A percentile compares a stretch with the other conserved stretches of the same genome.
These are phyloP conservation scores for Pherbina coryleti DNA, from an alignment of 2,888 invertebrate species.

Conservation along the genomic window DNA sequence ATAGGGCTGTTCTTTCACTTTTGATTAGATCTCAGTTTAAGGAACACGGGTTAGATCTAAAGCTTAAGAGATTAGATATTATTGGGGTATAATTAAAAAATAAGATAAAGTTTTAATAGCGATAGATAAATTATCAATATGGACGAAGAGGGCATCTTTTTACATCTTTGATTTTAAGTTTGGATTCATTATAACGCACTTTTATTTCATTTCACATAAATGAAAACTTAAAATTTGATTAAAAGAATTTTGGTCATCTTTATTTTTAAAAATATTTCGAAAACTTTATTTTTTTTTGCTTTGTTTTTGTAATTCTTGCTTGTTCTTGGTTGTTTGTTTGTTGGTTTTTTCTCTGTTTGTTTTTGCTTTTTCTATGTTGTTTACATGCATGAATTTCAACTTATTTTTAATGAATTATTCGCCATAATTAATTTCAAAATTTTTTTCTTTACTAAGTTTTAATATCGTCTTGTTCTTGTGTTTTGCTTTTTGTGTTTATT, in stretches of 20 bases:
- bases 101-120: too few species aligned
- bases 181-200: too few species aligned
- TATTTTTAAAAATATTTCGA: constrained; percentile 51
- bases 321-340: constrained; percentile 30
- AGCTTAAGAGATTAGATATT: too few species aligned
- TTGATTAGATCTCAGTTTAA: too few species aligned
- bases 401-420: constrained; percentile 17
- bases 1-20: too few species aligned
- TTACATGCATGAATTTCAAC: constrained; percentile 16
- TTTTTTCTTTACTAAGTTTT: background rate
- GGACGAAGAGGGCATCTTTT: too few species aligned
- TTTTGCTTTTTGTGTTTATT: constrained; percentile 24
- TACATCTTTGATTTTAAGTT: too few species aligned
- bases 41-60: too few species aligned
- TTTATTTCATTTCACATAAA: background rate
- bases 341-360: constrained; percentile 20
- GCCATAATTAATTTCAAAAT: constrained; percentile 22
- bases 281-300: constrained; percentile 46
- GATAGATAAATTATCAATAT: too few species aligned
- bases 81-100: too few species aligned
- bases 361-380: constrained; percentile 25
- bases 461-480: constrained; percentile 29
- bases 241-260: constrained; percentile 30
- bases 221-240: background rate
- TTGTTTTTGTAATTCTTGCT: constrained; percentile 30